Evolutionary conservation across 2,888 invertebrate genomes (phyloP), one percentile per base, ranked within the genome.

Genomic region (Xanthostigma xanthostigma): DNA sequence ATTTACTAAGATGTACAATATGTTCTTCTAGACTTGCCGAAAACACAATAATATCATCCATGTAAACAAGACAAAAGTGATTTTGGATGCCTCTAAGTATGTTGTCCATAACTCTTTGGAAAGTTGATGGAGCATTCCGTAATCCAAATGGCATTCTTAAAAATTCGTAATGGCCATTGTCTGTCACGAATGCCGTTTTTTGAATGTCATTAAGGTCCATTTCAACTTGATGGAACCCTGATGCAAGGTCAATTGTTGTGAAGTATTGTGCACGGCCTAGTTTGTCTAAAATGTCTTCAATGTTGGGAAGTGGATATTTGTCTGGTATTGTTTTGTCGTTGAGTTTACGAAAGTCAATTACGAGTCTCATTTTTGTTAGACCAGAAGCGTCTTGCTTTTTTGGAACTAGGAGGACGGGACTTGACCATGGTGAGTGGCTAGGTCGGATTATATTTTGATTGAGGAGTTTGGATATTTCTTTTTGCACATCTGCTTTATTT

Each of bases 181-280:
- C 56, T 8, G 53, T 51, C 2, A 50, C 54, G 47, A 61, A 60
- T 2, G 60, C 59, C 1, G 62, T 63, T 53, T 62, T 63, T 46
- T 48, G 41, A 12, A 54, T 53, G 17, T 58, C 56, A 9, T 54
- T 50, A 36, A 46, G 38, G 10, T 54, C 45, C 39, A 63, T 48
- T 11, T 56, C 56, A 2, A 64, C 59, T 48, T 64, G 62, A 45
- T 59, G 58, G 44, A 60, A 64, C 1, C 61, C 62, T 36, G 53
- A 54, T 1, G 60, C 58, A 8, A 62, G 46, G 47, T 64, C 61
- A 5, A 63, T 43, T 0, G 55, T 58, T 0, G 58, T 55, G 46
- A 63, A 63, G 44, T 59, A 62, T 27, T 56, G 45, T 41, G 56
- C 56, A 46, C 54, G 51, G 1, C 61, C 61, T 35, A 62, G 43